phyloP scores from a whole-genome alignment of 92 coral and sea anemone species.

The Epizoanthus scotinus region DNA sequence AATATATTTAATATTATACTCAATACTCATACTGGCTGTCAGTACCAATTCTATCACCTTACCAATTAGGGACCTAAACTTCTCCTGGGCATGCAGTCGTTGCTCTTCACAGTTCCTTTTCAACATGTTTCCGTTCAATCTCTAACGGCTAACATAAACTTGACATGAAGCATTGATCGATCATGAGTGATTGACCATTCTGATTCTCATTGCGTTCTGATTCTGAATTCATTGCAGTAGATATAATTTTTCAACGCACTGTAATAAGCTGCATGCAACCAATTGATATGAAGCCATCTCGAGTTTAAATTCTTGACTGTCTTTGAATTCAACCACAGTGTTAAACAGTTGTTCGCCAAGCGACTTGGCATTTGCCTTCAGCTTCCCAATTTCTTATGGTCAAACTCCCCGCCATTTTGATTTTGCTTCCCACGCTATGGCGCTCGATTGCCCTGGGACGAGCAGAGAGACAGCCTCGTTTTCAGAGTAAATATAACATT shows the following conservation, averaged over 20 bases:
- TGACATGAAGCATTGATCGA: background rate
- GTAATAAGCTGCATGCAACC: too few species aligned
- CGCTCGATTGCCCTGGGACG: conserved; percentile 26
- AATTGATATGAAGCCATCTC: background rate
- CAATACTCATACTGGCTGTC: too few species aligned
- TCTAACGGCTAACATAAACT: too few species aligned
- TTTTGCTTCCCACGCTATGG: background rate
- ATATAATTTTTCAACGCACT: too few species aligned
- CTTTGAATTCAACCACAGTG: background rate
- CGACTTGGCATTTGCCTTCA: background rate
- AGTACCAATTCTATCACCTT: background rate
- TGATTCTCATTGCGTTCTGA: too few species aligned
- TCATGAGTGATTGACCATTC: too few species aligned
- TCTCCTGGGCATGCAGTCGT: background rate
- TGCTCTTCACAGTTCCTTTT: conserved; percentile 5
- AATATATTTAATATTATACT: too few species aligned
- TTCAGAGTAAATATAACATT: background rate
- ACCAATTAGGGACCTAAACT: conserved; percentile 24
- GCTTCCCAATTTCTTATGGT: background rate
- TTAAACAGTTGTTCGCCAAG: background rate
- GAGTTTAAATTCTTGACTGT: background rate
- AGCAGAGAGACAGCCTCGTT: conserved; percentile 10
- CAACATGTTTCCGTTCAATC: background rate
- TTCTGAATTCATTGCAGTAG: too few species aligned
- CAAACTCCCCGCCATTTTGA: conserved; percentile 44